Evolutionary conservation across 2,113 vertebrate genomes (phyloP), one percentile per base, ranked within the genome.

Genomic region (Grallaria varia): DNA sequence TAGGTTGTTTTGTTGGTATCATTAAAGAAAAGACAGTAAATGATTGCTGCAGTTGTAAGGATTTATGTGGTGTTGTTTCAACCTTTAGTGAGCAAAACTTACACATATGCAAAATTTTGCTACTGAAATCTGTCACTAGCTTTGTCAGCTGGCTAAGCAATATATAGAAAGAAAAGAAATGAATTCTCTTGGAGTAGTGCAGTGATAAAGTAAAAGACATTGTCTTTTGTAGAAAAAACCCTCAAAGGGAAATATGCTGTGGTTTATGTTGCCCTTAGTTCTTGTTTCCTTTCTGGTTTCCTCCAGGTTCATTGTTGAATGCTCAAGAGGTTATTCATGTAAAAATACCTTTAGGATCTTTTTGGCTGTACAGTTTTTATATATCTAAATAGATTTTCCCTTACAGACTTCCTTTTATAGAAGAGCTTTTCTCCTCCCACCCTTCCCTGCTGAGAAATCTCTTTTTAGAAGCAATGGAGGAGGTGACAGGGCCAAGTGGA

Each of bases 1-100:
- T 63, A 59, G 49, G 23, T 45, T 89, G 10, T 9, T 88, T 91
- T 87, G 53, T 74, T 90, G 42, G 8, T 90, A 59, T 94, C 45
- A 59, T 85, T 94, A 89, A 91, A 77, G 75, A 85, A 86, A 81
- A 82, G 77, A 56, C 77, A 45, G 79, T 68, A 95, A 96, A 80
- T 74, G 50, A 80, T 90, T 83, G 59, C 75, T 96, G 91, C 84
- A 79, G 67, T 73, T 85, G 42, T n/a, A 66, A 45, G 37, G 75
- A 91, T 67, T 93, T 93, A 37, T 14, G 45, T 35, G 75, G 40
- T 76, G 68, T 74, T 72, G n/a, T 95, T 96, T 89, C 62, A 94
- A 62, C 16, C 42, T 88, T 82, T 56, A 87, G 84, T 74, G 76
- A 93, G 35, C 81, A 89, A 89, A 90, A 93, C 22, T 52, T 83